These are phyloP conservation scores for Stenichneumon culpator DNA, from an alignment of 2,888 invertebrate genomes.

Conservation along the genomic window DNA sequence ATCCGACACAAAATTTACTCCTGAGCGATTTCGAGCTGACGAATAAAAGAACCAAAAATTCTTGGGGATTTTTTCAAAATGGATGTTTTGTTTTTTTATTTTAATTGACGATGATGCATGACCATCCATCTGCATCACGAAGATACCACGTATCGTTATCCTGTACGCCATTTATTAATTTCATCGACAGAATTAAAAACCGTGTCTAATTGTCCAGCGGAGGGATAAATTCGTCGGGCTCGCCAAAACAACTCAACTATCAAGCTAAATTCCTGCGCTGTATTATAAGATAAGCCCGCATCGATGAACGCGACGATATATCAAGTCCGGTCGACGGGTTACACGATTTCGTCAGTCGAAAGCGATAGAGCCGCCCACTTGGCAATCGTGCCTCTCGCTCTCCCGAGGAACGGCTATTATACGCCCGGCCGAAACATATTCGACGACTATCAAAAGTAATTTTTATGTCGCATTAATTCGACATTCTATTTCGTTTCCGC, in stretches of 20 bases:
- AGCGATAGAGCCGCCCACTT: conserved; percentile 73
- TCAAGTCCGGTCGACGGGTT: conserved; percentile 69
- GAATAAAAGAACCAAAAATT: too few species aligned
- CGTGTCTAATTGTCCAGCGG: conserved; percentile 32
- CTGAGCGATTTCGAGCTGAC: background rate
- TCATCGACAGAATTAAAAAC: conserved; percentile 10
- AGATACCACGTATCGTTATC: background rate
- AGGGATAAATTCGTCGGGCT: conserved; percentile 14
- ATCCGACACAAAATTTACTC: too few species aligned
- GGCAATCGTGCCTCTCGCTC: conserved; percentile 58
- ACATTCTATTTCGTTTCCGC: conserved; percentile 61
- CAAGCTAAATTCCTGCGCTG: conserved; percentile 41
- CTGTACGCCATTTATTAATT: conserved; percentile 2
- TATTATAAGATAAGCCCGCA: conserved; percentile 73
- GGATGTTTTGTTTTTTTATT: background rate
- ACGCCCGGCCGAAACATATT: conserved; percentile 25
- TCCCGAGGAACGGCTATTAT: conserved; percentile 46
- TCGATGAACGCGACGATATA: conserved; percentile 70
- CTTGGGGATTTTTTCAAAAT: background rate
- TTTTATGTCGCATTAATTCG: conserved; percentile 69
- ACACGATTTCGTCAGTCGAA: conserved; percentile 72
- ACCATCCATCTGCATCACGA: background rate
- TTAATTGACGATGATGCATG: background rate
- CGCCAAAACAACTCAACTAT: conserved; percentile 31
- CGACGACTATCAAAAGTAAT: conserved; percentile 58